Base-by-base conservation (phyloP, 2,797 vertebrate species). In the Chiloscyllium punctatum region DNA sequence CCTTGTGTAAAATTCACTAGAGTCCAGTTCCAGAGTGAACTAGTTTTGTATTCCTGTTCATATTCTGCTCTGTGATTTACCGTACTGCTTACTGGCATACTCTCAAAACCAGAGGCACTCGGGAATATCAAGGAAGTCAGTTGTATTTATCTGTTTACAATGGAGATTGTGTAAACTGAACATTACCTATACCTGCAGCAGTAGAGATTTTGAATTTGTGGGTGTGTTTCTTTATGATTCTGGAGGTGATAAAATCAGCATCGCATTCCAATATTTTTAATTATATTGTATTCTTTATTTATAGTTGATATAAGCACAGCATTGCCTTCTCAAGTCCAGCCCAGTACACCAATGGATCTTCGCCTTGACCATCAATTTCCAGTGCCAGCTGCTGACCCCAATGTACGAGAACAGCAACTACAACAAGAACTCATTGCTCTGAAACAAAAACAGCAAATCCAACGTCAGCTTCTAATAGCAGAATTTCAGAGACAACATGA, bases 371-470 rank as follows among this genome's bases (percentile, higher is more conserved):
- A 98, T 96, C 98, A 97, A 96, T 98, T 98, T 84, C 95, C 98
- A 11, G 97, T 98, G 97, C 97, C 98, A 0, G 97, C 97, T 96
- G 95, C 97, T 0, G 98, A 98, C 96, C 97, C 98, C 0, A 96
- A 97, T 0, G 97, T 97, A 69, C 98, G 98, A 0, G 99, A 99
- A 96, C 99, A 99, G 97, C 99, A 99, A 97, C 98, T 99, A 95
- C 99, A 99, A 97, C 99, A 99, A 97, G 99, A 99, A 97, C 98
- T 99, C 25, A 97, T 99, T 97, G 97, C 98, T 0, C 98, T 99
- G 71, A 99, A 99, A 97, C 99, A 99, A 98, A 99, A 99, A 96
- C 99, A 99, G 97, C 99, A 99, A 98, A 99, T 99, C 97, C 99
- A 99, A 97, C 96, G 99, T 95, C 99, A 99, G 97, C 98, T 99